Percentiles rank a stretch among this genome's conserved stretches.
These are phyloP conservation scores for Simalia tracyae DNA, from an alignment of 2,797 vertebrate genomes.

Conservation along the genomic window DNA sequence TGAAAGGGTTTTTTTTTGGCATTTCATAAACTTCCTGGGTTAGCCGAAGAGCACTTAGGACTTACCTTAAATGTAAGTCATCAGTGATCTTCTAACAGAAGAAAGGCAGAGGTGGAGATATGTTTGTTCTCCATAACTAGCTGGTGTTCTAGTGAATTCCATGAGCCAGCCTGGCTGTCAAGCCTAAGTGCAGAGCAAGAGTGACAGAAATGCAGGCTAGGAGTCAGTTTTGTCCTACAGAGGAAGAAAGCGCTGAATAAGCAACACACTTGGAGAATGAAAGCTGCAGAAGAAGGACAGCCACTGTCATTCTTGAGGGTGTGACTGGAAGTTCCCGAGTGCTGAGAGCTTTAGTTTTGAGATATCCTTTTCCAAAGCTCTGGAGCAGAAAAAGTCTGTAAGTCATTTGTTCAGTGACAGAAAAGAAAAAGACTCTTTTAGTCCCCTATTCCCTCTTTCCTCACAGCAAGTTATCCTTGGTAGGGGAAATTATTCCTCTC, in stretches of 20 bases:
- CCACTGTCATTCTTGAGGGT: neutral
- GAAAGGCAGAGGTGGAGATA: neutral
- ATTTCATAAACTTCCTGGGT: neutral
- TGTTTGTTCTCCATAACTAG: neutral
- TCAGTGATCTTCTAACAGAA: neutral
- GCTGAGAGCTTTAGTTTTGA: neutral
- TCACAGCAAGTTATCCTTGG: neutral
- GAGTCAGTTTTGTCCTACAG: neutral
- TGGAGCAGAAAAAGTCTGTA: neutral
- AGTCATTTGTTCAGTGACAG: neutral
- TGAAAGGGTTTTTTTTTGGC: neutral
- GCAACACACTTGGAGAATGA: neutral
- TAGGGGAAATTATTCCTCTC: neutral
- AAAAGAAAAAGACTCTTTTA: neutral
- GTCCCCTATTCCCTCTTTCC: neutral
- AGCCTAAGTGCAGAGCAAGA: neutral
- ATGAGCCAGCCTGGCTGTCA: neutral
- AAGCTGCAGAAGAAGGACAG: neutral
- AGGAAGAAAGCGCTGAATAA: neutral
- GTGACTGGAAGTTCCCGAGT: neutral
- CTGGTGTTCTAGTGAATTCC: neutral
- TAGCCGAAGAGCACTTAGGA: neutral
- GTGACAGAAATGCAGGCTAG: neutral
- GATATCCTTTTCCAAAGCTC: neutral
- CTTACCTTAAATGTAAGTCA: neutral